Conservation (phyloP, 2,113 vertebrate genomes). For the Rhineura floridana region DNA sequence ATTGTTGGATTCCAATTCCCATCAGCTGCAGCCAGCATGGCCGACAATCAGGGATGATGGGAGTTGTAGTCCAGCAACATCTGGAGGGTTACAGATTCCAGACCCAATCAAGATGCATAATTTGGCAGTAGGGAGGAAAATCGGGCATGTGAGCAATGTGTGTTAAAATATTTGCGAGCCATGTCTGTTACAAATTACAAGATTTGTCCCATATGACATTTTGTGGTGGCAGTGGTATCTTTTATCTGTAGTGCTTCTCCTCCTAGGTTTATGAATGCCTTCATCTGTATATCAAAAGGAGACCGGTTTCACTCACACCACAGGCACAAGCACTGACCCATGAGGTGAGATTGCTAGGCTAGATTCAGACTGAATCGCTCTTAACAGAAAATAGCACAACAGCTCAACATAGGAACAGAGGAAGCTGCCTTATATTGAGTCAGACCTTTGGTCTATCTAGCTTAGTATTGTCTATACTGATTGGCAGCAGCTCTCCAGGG, state of each 20-base stretch:
- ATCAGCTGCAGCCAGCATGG: no score
- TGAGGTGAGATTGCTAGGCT: slow-evolving; percentile 79
- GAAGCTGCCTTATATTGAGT: no score
- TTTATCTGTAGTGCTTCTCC: not conserved
- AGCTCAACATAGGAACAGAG: no score
- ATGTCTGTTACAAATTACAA: not conserved
- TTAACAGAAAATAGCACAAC: not conserved
- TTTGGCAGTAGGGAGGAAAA: not conserved
- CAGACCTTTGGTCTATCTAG: no score
- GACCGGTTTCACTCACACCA: slow-evolving; percentile 73
- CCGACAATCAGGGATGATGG: no score
- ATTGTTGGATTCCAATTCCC: no score
- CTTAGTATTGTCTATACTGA: no score
- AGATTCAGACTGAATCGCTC: not conserved
- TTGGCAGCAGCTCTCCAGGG: no score
- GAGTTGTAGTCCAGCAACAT: no score
- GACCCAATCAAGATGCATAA: not conserved
- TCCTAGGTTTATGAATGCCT: slow-evolving; percentile 89
- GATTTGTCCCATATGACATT: not conserved
- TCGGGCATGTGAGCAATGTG: not conserved
- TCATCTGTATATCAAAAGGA: slow-evolving; percentile 78
- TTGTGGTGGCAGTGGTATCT: no score
- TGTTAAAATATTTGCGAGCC: not conserved
- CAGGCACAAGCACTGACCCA: slow-evolving; percentile 77
- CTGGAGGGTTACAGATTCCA: not conserved